These are phyloP conservation scores for Acanthosepion pharaonis DNA, from an alignment of 2,888 invertebrate genomes.

Conservation along the genomic window DNA sequence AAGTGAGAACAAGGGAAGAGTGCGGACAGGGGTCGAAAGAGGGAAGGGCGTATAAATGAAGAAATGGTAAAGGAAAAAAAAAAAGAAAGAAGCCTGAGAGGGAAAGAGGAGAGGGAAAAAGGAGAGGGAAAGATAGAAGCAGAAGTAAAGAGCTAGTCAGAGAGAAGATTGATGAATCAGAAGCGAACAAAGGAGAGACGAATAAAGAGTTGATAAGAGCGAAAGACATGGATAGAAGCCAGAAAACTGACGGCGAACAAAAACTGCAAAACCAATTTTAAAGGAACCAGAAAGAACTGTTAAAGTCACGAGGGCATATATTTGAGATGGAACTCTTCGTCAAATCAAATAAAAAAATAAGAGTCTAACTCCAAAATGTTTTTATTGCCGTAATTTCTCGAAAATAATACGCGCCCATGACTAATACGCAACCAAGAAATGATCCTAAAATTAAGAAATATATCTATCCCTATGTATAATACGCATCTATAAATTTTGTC, in stretches of 20 bases:
- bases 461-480: no score
- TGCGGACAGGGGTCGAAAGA: background rate
- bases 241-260: background rate
- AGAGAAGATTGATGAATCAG: background rate
- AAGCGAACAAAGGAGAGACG: background rate
- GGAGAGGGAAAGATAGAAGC: background rate
- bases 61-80: background rate
- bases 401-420: no score
- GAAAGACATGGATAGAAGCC: no score
- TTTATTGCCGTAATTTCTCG: no score
- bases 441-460: no score
- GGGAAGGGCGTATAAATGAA: background rate
- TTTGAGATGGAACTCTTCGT: no score
- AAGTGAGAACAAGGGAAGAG: background rate
- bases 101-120: background rate
- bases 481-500: no score
- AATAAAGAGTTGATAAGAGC: background rate
- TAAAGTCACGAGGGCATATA: background rate
- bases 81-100: background rate
- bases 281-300: background rate
- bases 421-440: no score
- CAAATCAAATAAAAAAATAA: no score
- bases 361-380: no score
- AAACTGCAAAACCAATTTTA: background rate
- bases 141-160: background rate